phyloP scores from a whole-genome alignment of 2,888 invertebrate species.

The Heliconius sara region DNA sequence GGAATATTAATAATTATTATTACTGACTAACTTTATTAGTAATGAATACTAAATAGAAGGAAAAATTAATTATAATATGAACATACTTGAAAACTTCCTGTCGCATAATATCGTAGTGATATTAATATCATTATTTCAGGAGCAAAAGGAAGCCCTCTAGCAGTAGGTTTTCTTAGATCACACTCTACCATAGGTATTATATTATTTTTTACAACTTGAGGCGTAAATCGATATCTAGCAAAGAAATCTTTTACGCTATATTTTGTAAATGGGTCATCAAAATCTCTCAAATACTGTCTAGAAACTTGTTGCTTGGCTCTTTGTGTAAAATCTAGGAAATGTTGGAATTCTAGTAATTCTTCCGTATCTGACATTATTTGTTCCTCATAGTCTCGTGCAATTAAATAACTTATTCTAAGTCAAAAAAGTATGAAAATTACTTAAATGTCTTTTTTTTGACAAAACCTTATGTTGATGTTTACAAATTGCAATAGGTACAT shows the following conservation, averaged over 20 bases:
- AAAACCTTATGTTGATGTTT: not conserved
- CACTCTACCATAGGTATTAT: slow-evolving; percentile 5
- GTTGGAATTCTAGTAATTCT: slow-evolving; percentile 14
- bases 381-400: not conserved
- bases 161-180: slow-evolving; percentile 19
- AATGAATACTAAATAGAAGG: too few relatives aligned
- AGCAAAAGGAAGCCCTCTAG: slow-evolving; percentile 18
- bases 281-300: slow-evolving; percentile 14
- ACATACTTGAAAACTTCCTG: slow-evolving; percentile 20
- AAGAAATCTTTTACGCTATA: slow-evolving; percentile 16
- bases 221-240: slow-evolving; percentile 9
- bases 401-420: not conserved
- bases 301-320: slow-evolving; percentile 20
- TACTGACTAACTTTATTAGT: too few relatives aligned
- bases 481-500: not conserved
- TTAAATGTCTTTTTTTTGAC: not conserved
- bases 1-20: not conserved
- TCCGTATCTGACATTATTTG: slow-evolving; percentile 6
- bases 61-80: not conserved
- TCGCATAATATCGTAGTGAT: slow-evolving; percentile 7
- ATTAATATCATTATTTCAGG: slow-evolving; percentile 21
- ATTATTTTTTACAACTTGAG: slow-evolving; percentile 16
- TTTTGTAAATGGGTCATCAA: slow-evolving; percentile 17
- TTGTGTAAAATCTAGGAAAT: slow-evolving; percentile 17
- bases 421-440: not conserved